These are phyloP conservation scores for Drosophila tanythrix DNA, from an alignment of 2,888 invertebrate species.

Conservation along the genomic window DNA sequence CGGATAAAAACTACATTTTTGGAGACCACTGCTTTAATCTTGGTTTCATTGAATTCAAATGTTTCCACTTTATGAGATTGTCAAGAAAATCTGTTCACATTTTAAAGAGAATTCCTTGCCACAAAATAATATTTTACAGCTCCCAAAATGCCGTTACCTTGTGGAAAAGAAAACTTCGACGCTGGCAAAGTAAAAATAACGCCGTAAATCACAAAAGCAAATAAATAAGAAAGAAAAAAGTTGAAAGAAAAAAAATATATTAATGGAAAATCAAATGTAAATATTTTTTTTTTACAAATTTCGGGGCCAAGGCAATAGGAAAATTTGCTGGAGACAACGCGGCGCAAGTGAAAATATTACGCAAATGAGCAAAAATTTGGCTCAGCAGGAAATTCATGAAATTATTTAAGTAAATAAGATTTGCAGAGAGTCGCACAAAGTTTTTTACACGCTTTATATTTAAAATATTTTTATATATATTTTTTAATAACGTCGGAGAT, in stretches of 20 bases:
- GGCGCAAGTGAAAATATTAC: slow-evolving; percentile 46
- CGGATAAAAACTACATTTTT: neutral
- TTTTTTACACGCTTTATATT: slow-evolving; percentile 26
- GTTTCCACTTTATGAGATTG: slow-evolving; percentile 3
- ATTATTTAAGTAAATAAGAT: slow-evolving; percentile 63
- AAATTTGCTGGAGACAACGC: slow-evolving; percentile 25
- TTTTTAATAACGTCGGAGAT: neutral
- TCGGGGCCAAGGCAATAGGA: slow-evolving; percentile 16
- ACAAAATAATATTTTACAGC: slow-evolving; percentile 2
- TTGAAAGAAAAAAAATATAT: slow-evolving; percentile 13
- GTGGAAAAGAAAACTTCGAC: slow-evolving; percentile 20
- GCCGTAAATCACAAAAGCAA: slow-evolving; percentile 59
- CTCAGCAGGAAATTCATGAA: slow-evolving; percentile 47
- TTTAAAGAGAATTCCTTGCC: slow-evolving; percentile 8
- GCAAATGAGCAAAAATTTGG: slow-evolving; percentile 66
- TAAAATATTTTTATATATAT: neutral
- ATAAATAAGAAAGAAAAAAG: slow-evolving; percentile 36
- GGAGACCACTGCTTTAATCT: neutral
- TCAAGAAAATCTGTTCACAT: slow-evolving; percentile 12
- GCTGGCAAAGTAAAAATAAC: slow-evolving; percentile 35
- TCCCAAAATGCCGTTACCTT: slow-evolving; percentile 13
- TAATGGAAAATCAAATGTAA: slow-evolving; percentile 46
- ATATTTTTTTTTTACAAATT: slow-evolving; percentile 63
- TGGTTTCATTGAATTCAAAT: neutral
- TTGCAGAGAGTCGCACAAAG: slow-evolving; percentile 12